Base-by-base conservation (phyloP, 2,113 vertebrate genomes). In the Psilopsiagon aymara region DNA sequence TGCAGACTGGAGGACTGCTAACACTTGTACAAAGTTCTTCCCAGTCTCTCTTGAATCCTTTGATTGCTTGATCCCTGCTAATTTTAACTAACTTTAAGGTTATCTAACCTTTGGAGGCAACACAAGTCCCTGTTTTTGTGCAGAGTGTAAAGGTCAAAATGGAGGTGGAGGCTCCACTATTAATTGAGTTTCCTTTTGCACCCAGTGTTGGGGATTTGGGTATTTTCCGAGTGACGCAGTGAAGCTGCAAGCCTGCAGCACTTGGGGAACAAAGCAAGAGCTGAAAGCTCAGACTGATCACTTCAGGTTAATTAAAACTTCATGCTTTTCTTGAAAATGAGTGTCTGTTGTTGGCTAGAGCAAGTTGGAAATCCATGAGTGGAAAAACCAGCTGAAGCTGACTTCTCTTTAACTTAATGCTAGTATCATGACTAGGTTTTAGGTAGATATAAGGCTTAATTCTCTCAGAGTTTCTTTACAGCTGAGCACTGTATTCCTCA, bases 301-400 rank as follows among this genome's bases (percentile, higher is more conserved):
- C 23, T 88, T 68, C 7, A 79, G n/a, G 33, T 90, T 91, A 81
- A 94, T 88, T 92, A 93, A 86, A 93, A 64, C 69, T 62, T 88
- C 7, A 11, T 8, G 10, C 55, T 16, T 80, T 74, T 52, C 53
- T 70, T 60, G 17, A 33, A 81, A 94, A 51, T 29, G 8, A 57
- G 29, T n/a, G 28, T 49, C 47, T 81, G 0, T 4, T 76, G 14
- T 31, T 88, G 79, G 66, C 29, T 55, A 51, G 47, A 74, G 25
- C 17, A 46, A 62, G 64, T 2, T 70, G 57, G 78, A 91, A 88
- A 75, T 39, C 23, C 13, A 13, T 0, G 0, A 84, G 21, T 52
- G 20, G 57, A 24, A 66, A 86, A 88, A 43, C 31, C 2, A 21
- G 39, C 68, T 44, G 33, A 71, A 37, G 41, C 5, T 41, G 25